Percentiles rank a stretch among this genome's conserved stretches.
These are phyloP conservation scores for Ctenomys sociabilis DNA, from an alignment of 2,113 vertebrate species.

Conservation along the genomic window DNA sequence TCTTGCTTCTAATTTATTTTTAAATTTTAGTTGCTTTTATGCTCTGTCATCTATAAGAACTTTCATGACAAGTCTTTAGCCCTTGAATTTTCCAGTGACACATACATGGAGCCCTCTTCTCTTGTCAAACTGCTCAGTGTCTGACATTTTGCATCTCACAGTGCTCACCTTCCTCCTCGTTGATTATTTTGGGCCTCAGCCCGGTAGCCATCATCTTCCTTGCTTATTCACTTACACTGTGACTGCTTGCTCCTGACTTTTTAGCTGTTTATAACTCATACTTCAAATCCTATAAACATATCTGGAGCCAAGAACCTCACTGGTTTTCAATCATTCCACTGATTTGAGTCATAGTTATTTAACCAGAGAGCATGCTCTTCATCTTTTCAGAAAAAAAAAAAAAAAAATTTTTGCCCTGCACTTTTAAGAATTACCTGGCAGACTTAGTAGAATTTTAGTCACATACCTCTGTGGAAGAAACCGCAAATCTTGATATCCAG, in stretches of 20 bases:
- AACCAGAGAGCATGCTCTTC: not conserved
- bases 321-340: conserved; percentile 1
- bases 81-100: not conserved
- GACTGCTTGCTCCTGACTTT: not conserved
- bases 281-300: not conserved
- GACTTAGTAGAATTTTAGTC: not conserved
- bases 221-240: not conserved
- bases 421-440: conserved; percentile 7
- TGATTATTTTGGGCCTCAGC: not conserved
- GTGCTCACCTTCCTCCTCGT: not conserved
- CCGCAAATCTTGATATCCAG: not conserved
- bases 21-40: not conserved
- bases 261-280: not conserved
- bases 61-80: not conserved
- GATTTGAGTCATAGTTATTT: not conserved
- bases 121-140: not conserved
- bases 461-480: not conserved
- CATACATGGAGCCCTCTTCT: not conserved
- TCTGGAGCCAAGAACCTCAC: not conserved
- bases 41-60: not conserved
- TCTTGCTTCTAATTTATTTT: not conserved
- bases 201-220: not conserved
- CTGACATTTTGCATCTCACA: not conserved
- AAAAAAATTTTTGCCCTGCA: not conserved
- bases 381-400: conserved; percentile 33